Percentiles rank a stretch among this genome's conserved stretches.
phyloP scores from a whole-genome alignment of 2,888 invertebrate species.

The Aporophyla lueneburgensis region DNA sequence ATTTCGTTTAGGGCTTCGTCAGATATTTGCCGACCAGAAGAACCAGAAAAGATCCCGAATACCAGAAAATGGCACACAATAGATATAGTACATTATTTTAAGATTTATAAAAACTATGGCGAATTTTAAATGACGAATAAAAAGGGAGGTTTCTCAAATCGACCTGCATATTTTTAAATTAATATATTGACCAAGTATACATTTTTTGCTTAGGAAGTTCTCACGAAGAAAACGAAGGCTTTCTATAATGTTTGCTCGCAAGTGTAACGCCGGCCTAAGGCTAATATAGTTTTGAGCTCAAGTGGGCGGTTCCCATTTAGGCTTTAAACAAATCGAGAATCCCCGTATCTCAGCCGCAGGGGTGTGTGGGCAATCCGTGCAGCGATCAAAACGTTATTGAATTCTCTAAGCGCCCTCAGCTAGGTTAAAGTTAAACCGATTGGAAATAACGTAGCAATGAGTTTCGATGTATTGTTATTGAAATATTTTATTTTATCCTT shows the following conservation, averaged over 20 bases:
- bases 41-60: not conserved
- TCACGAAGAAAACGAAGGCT: not conserved
- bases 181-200: not conserved
- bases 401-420: slow-evolving; percentile 72
- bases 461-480: slow-evolving; percentile 33
- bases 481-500: slow-evolving; percentile 11
- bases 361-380: slow-evolving; percentile 70
- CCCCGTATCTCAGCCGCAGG: slow-evolving; percentile 68
- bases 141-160: not conserved
- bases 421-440: slow-evolving; percentile 75
- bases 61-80: not conserved
- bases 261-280: slow-evolving; percentile 23
- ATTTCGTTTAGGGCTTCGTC: slow-evolving; percentile 45
- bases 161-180: not conserved
- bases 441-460: slow-evolving; percentile 58
- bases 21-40: slow-evolving; percentile 18
- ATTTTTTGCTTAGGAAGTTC: not conserved
- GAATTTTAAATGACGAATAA: not conserved
- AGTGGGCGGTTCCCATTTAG: slow-evolving; percentile 59
- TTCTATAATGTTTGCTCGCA: not conserved
- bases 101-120: not conserved
- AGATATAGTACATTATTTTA: not conserved
- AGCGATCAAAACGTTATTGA: slow-evolving; percentile 78
- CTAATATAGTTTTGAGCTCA: slow-evolving; percentile 59
- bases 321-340: slow-evolving; percentile 63